Evolutionary conservation across 2,113 vertebrate species (phyloP), one percentile per base, ranked within the genome.

Genomic region (Sinosuthora webbiana): DNA sequence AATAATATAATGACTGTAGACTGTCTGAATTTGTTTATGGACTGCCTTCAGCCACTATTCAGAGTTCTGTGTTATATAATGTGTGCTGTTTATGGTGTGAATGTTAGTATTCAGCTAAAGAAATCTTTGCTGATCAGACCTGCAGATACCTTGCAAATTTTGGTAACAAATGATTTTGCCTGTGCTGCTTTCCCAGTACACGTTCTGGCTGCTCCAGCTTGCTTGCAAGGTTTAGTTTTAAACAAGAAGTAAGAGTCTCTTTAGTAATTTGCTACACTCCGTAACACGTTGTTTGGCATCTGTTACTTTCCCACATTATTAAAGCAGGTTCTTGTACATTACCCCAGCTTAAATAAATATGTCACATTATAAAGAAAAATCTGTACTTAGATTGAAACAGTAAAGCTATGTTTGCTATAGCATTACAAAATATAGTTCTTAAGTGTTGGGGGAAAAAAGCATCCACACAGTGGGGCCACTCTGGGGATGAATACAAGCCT

Each of bases 331-430:
- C 53, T 62, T 91, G 31, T 77, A 68, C 2, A 3, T 87, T 94
- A 86, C 27, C 20, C 6, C 52, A 35, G 39, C 45, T 79, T 85
- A 90, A 96, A 93, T 70, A 93, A 96, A 94, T 83, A 93, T 31
- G 52, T 28, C 84, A 85, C 77, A 94, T 95, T 95, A 81, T 31
- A 85, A 85, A 95, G 93, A 89, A 91, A 76, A 90, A 89, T 79
- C 13, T 90, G 24, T 35, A 67, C 59, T 95, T 94, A 85, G 74
- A 70, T 89, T 84, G 86, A 94, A 93, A 73, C 7, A 49, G 35
- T 70, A 83, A 86, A 83, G 28, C 24, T 78, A 50, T 74, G 33
- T 90, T 96, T 95, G 47, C 50, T 68, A 41, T 68, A 83, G 81
- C 89, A 83, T 74, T 88, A 55, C n/a, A 94, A 95, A 80, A 90